phyloP scores from a whole-genome alignment of 2,113 vertebrate genomes.

The Etheostoma spectabile region DNA sequence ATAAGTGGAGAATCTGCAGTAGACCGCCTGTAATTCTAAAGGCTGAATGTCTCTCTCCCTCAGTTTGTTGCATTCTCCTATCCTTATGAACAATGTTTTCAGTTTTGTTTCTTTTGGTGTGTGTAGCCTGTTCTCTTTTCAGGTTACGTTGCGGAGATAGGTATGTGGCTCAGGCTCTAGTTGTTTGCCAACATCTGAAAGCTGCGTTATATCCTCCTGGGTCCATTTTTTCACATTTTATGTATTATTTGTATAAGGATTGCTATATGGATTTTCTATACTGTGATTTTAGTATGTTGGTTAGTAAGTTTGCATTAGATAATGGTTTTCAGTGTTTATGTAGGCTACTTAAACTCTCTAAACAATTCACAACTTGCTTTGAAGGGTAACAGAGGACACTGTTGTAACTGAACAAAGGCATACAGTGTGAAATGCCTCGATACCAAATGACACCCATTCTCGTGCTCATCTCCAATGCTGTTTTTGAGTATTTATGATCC shows the following conservation, averaged over 20 bases:
- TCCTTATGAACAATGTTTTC: no score
- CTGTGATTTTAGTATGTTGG: no score
- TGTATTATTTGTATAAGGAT: no score
- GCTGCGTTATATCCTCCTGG: no score
- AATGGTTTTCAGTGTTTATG: not conserved
- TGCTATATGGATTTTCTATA: no score
- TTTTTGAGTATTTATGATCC: constrained; percentile 14
- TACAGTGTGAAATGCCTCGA: not conserved
- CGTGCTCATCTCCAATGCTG: constrained; percentile 10
- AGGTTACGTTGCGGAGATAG: no score
- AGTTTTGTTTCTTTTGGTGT: no score
- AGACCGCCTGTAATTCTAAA: not conserved
- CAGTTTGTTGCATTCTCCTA: no score
- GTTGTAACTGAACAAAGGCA: not conserved
- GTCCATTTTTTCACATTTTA: no score
- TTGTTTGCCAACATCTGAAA: no score
- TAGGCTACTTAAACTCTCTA: not conserved
- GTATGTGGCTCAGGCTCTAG: no score
- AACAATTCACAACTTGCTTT: not conserved
- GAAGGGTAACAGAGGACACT: not conserved
- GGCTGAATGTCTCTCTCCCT: not conserved
- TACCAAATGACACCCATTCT: not conserved
- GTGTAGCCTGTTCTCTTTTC: no score
- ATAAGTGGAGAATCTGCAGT: not conserved
- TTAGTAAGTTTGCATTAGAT: not conserved